phyloP scores from a whole-genome alignment of 1,140 invertebrate species.

The Pseudomyrmex flavicornis region DNA sequence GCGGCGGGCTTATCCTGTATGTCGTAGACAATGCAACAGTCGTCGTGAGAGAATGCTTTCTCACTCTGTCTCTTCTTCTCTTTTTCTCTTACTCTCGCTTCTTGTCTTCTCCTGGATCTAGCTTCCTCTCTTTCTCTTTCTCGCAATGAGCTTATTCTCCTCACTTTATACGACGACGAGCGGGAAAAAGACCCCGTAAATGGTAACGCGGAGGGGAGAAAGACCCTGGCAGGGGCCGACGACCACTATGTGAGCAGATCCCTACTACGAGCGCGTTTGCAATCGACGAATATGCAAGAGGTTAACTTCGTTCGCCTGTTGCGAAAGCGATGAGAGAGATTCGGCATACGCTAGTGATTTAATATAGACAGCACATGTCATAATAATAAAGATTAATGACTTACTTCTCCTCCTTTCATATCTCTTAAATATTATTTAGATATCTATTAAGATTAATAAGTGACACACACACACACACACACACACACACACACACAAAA shows the following conservation, averaged over 20 bases:
- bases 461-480: no score
- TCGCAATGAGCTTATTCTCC: slow-evolving; percentile 11
- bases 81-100: slow-evolving; percentile 33
- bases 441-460: neutral
- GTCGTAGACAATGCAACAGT: slow-evolving; percentile 78
- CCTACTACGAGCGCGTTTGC: slow-evolving; percentile 44
- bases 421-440: neutral
- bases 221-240: slow-evolving; percentile 71
- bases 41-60: slow-evolving; percentile 41
- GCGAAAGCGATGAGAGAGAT: slow-evolving; percentile 48
- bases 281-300: slow-evolving; percentile 61
- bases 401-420: neutral
- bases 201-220: slow-evolving; percentile 49
- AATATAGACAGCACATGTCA: neutral
- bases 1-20: slow-evolving; percentile 43
- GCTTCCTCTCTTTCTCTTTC: neutral
- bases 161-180: slow-evolving; percentile 41
- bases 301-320: slow-evolving; percentile 60
- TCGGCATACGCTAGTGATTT: slow-evolving; percentile 18
- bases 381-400: neutral
- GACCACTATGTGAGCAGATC: slow-evolving; percentile 70
- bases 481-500: no score
- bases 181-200: slow-evolving; percentile 48
- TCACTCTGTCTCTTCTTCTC: slow-evolving; percentile 64
- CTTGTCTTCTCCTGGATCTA: slow-evolving; percentile 27